A percentile compares a stretch with the other conserved stretches of the same genome.
Evolutionary conservation across 2,888 invertebrate genomes (phyloP).

Genomic region (Lasius platythorax): DNA sequence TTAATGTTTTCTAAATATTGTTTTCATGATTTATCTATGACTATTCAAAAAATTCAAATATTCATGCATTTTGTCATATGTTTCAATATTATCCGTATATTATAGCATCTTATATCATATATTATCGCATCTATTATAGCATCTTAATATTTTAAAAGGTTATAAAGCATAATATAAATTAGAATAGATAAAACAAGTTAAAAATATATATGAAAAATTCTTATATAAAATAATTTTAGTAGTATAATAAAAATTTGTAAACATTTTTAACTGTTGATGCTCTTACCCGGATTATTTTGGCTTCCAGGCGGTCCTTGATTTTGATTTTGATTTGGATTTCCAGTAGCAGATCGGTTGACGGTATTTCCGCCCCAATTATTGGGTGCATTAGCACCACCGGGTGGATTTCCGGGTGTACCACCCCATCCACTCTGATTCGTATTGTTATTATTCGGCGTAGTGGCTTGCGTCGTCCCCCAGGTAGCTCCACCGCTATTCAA

Average conservation of each 20-base stretch:
- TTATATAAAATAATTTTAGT: constrained; percentile 23
- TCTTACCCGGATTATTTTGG: constrained; percentile 80
- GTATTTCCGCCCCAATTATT: constrained; percentile 82
- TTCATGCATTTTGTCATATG: constrained; percentile 1
- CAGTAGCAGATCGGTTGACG: constrained; percentile 81
- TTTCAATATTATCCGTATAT: not conserved
- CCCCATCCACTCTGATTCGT: constrained; percentile 87
- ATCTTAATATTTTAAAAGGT: not conserved
- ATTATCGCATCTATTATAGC: not conserved
- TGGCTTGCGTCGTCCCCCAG: constrained; percentile 92
- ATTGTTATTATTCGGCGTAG: constrained; percentile 88
- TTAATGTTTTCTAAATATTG: not conserved
- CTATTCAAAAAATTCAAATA: not conserved
- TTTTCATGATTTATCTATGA: not conserved
- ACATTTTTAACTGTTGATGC: constrained; percentile 1
- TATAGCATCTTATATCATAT: not conserved
- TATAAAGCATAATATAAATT: not conserved
- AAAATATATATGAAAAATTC: not conserved
- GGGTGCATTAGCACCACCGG: constrained; percentile 80
- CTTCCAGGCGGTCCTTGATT: constrained; percentile 81
- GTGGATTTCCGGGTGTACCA: constrained; percentile 82
- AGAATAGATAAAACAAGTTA: not conserved
- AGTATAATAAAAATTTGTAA: not conserved
- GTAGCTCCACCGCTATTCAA: constrained; percentile 90
- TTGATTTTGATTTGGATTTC: constrained; percentile 81